Percentiles rank a stretch among this genome's conserved stretches.
phyloP scores from a whole-genome alignment of 2,113 vertebrate species.

The Aix galericulata region DNA sequence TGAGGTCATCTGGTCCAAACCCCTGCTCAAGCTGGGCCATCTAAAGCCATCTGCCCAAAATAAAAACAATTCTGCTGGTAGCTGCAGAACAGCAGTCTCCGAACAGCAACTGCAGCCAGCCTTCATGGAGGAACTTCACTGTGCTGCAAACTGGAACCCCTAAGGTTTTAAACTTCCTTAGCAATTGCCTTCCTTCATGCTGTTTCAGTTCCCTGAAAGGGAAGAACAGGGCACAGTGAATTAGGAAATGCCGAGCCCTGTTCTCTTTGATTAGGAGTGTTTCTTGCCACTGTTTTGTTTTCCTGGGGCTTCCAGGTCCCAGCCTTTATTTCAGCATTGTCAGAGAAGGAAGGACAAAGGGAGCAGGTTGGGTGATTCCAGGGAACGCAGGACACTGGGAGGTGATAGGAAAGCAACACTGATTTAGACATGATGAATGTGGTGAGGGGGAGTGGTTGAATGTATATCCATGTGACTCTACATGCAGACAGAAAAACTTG shows the following conservation, averaged over 20 bases:
- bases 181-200: neutral
- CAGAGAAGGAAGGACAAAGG: neutral
- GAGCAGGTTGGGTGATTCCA: too few relatives aligned
- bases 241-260: neutral
- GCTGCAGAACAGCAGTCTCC: neutral
- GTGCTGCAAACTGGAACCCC: neutral
- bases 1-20: too few relatives aligned
- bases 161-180: neutral
- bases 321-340: neutral
- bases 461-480: too few relatives aligned
- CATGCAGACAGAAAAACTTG: neutral
- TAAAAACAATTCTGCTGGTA: neutral
- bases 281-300: neutral
- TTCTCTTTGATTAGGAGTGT: neutral
- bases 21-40: too few relatives aligned
- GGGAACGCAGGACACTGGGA: neutral
- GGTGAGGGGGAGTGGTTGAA: rapidly evolving
- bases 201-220: neutral
- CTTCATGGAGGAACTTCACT: neutral
- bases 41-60: neutral
- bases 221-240: neutral
- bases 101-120: neutral
- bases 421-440: rapidly evolving
- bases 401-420: neutral
- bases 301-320: neutral